Base-by-base conservation (phyloP, 2,888 invertebrate genomes). In the Agriotes lineatus region DNA sequence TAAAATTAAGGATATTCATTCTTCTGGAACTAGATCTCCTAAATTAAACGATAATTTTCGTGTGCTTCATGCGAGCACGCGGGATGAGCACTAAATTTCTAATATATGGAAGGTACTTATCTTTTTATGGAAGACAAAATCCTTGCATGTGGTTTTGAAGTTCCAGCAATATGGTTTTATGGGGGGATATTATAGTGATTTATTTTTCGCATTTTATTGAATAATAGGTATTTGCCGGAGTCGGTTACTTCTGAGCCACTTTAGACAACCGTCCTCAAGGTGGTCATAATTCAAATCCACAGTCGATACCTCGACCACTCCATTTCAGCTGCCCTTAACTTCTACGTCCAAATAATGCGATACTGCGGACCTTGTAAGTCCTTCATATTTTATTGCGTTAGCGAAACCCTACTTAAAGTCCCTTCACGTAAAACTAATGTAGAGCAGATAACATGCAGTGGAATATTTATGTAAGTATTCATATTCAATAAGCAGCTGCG, bases 131-230 rank as follows among this genome's bases (percentile, higher is more conserved):
- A 68, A 77, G 76, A 77, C 75, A 75, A 78, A 80, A 77, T 56
- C 75, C 74, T 75, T 79, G 77, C 77, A 78, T 79, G 77, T 77
- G 78, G 75, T 76, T 76, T 74, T 74, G 74, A 78, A 79, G 76
- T 76, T 75, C 71, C 68, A 72, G 77, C 77, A 79, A 77, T 80
- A 76, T 78, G 76, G 76, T 74, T 78, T 78, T 79, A 79, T 77
- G 77, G 73, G 74, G 57, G 76, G 71, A 74, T 77, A 78, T 80
- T 80, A 78, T 68, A 65, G 66, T 79, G 80, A 80, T 79, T 80
- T 80, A 79, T 77, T 68, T 75, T 63, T 71, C 73, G 68, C 78
- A 77, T 79, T 79, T 75, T 76, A 79, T 79, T 79, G 78, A 80
- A 74, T 79, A 79, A 79, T 77, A 77, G 75, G 69, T 74, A 71